phyloP scores from a whole-genome alignment of 2,113 vertebrate genomes.

The Bos javanicus region DNA sequence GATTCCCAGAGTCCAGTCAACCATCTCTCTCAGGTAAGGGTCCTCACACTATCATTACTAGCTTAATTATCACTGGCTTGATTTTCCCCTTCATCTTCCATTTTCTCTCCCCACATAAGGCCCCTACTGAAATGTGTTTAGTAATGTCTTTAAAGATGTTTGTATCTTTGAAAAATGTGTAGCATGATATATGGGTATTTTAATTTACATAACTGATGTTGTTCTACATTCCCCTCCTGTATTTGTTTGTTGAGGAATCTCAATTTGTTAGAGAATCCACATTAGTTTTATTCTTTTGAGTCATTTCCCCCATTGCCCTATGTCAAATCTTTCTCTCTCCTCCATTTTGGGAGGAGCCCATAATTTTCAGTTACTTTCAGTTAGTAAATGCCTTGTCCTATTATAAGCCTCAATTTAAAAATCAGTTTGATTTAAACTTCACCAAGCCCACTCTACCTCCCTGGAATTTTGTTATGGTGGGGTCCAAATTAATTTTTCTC shows the following conservation, averaged over 20 bases:
- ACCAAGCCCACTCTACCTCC: fast-evolving
- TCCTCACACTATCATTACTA: neutral
- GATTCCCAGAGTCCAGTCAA: neutral
- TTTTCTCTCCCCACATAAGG: neutral
- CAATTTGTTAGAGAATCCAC: neutral
- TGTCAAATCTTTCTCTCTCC: neutral
- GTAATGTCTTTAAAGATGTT: neutral
- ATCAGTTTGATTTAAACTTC: neutral
- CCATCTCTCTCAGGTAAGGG: neutral
- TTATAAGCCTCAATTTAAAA: neutral
- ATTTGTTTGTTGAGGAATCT: neutral
- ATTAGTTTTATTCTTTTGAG: neutral
- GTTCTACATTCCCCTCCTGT: neutral
- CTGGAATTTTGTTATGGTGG: neutral
- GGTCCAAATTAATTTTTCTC: neutral
- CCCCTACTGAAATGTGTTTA: neutral
- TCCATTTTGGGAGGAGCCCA: neutral
- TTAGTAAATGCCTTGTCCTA: neutral
- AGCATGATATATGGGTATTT: neutral
- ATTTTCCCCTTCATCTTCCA: neutral
- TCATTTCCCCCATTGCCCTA: neutral
- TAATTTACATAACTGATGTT: neutral
- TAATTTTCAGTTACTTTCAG: neutral
- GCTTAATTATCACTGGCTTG: neutral
- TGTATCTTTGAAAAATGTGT: neutral